Base-by-base conservation (phyloP, 2,888 invertebrate species). In the Agrotis puta region DNA sequence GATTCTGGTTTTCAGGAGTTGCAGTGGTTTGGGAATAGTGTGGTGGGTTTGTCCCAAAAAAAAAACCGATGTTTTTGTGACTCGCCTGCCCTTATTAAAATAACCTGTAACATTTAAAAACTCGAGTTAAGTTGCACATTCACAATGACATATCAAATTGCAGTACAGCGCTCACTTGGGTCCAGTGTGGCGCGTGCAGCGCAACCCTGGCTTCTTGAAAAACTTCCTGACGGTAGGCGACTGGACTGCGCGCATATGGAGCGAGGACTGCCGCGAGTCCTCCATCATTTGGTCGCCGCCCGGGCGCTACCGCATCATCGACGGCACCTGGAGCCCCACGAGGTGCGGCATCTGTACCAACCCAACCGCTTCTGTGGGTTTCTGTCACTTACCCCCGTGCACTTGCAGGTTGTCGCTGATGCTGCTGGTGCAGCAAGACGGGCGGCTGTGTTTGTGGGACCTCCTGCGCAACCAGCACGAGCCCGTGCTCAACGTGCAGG, bases 171-270 rank as follows among this genome's bases (percentile, higher is more conserved):
- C 98, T 13, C 98, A 98, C 87, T 94, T 97, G 72, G 99, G 99
- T 0, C 98, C 99, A 0, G 98, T 99, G 2, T 97, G 98, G 89
- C 97, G 98, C 7, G 95, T 99, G 66, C 98, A 98, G 88, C 97
- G 99, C 76, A 99, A 99, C 95, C 98, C 99, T 0, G 98, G 97
- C 43, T 99, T 99, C 94, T 97, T 98, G 2, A 99, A 99, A 94
- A 99, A 99, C 92, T 99, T 99, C 92, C 95, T 99, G 72, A 98
- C 98, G 0, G 98, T 99, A 56, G 99, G 99, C 2, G 99, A 99
- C 93, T 99, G 99, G 98, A 98, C 98, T 56, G 98, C 98, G 1
- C 97, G 98, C 84, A 98, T 99, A 84, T 99, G 99, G 99, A 98
- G 98, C 4, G 99, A 99, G 93, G 99, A 99, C 89, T 98, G 99